phyloP scores from a whole-genome alignment of 2,113 vertebrate genomes.

The Pelecanoides urinatrix region DNA sequence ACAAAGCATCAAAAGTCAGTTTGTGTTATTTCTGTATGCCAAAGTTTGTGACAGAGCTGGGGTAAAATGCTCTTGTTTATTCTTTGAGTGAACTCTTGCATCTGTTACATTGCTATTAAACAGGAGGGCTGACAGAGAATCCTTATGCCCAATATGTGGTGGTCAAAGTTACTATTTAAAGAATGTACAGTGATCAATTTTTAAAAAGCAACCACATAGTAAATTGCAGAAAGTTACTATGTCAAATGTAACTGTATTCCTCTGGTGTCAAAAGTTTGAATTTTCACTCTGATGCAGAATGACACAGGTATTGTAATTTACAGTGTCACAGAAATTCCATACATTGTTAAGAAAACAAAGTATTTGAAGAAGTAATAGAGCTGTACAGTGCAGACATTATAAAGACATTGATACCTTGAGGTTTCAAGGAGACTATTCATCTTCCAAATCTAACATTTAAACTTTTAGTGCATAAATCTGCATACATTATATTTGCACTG shows the following conservation, averaged over 20 bases:
- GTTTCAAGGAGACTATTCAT: background rate
- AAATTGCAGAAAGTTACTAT: background rate
- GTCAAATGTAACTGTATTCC: background rate
- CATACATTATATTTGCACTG: background rate
- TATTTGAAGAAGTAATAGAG: background rate
- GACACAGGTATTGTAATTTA: background rate
- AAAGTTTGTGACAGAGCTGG: background rate
- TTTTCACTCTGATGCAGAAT: background rate
- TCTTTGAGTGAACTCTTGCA: background rate
- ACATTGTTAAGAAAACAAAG: background rate
- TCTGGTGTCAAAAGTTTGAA: background rate
- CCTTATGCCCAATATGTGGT: background rate
- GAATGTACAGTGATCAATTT: background rate
- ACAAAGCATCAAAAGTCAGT: background rate
- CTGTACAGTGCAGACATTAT: background rate
- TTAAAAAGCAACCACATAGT: background rate
- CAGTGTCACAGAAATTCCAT: background rate
- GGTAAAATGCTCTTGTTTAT: background rate
- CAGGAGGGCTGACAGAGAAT: background rate
- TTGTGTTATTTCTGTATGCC: background rate
- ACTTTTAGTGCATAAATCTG: background rate
- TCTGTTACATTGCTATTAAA: background rate
- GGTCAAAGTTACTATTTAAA: background rate
- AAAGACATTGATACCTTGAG: background rate
- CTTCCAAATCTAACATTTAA: background rate